Conservation (phyloP, 2,888 invertebrate genomes). For the Orchesella flavescens region DNA sequence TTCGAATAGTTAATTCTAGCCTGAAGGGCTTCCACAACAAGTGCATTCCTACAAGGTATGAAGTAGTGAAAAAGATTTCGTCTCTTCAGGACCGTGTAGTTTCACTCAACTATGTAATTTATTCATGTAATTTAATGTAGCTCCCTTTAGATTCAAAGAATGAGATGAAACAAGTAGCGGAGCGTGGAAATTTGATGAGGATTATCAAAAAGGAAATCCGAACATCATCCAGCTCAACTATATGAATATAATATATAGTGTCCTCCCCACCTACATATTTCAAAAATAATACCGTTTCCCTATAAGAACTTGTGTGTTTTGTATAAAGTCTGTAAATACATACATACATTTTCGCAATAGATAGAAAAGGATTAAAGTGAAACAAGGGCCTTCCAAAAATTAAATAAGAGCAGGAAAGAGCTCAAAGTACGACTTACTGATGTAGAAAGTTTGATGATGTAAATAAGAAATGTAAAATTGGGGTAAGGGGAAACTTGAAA, state of each 20-base stretch:
- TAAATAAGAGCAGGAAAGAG: too few species aligned
- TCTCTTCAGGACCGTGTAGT: not conserved
- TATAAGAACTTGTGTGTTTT: too few species aligned
- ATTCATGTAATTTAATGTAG: conserved; percentile 17
- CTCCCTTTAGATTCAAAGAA: conserved; percentile 8
- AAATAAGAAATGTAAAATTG: too few species aligned
- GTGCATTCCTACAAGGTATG: too few species aligned
- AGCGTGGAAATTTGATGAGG: conserved; percentile 20
- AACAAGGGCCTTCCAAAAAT: not conserved
- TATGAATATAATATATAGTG: not conserved
- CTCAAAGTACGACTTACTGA: too few species aligned
- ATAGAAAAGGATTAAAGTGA: too few species aligned
- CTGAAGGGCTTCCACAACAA: too few species aligned
- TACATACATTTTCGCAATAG: too few species aligned
- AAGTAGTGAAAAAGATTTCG: not conserved
- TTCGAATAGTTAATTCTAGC: too few species aligned
- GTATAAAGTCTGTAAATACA: too few species aligned
- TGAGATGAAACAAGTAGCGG: conserved; percentile 8
- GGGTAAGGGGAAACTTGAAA: too few species aligned
- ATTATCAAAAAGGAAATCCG: conserved; percentile 18
- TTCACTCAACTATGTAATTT: conserved; percentile 5
- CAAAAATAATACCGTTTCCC: not conserved
- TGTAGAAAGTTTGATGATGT: too few species aligned
- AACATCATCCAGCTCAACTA: not conserved
- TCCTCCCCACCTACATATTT: not conserved